Base-by-base conservation (phyloP, 2,888 invertebrate genomes). In the Drosophila planitibia region DNA sequence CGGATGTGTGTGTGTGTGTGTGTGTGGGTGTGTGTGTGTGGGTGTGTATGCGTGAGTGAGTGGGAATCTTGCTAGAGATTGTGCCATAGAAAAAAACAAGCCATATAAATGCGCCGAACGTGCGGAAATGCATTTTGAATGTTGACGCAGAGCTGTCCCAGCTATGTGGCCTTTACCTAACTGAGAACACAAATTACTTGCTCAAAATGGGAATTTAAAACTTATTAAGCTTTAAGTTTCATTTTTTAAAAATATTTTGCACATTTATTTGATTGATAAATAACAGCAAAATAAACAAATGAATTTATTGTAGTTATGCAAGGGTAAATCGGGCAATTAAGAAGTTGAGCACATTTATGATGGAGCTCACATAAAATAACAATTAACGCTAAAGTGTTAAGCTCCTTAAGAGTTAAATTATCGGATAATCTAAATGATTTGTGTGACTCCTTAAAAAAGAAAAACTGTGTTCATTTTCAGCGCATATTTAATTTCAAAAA, bases 41-140 rank as follows among this genome's bases (percentile, higher is more conserved):
- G 66, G 59, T 58, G 35, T 37, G 32, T n/a, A 53, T 63, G 39
- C 47, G 47, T 54, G 61, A 47, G 70, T 54, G 61, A 53, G 67
- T 64, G 54, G 66, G 76, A 35, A 64, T 77, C 58, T 71, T 70
- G 25, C 64, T 66, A 32, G 44, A 74, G 77, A 76, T 81, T 84
- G 70, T 35, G 70, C 64, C 73, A 74, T 73, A 71, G 79, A 77
- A 75, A 80, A 74, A 74, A 74, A 33, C 14, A 70, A 63, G 60
- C 65, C 73, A 72, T 66, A 75, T 64, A 77, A 82, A 86, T 81
- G 79, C 74, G 66, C 32, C 60, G 83, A 82, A 89, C 89, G 89
- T 89, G 90, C 82, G 87, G 90, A 89, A 89, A 90, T 90, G 87
- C 89, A 79, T 74, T 82, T 86, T 82, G 55, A 25, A 64, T 68